phyloP scores from a whole-genome alignment of 1,140 invertebrate species.

The Steinernema feltiae region DNA sequence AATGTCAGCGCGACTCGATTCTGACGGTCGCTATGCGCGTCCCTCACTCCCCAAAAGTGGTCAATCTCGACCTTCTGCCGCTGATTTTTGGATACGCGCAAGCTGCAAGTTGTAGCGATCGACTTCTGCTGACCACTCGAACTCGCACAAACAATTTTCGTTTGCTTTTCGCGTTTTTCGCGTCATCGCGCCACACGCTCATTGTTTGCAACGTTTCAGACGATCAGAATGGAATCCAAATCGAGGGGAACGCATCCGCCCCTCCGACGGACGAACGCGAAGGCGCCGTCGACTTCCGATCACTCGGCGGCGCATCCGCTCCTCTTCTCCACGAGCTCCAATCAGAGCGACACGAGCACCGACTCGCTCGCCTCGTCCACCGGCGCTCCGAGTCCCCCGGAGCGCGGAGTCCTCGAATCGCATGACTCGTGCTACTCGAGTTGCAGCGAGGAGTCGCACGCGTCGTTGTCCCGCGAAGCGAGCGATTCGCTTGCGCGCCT shows the following conservation, averaged over 20 bases:
- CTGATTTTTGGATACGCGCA: neutral
- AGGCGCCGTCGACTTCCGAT: neutral
- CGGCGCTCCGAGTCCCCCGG: neutral
- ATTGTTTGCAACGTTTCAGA: conserved; percentile 8
- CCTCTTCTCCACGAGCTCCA: neutral
- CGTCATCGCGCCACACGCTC: neutral
- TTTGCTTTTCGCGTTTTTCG: neutral
- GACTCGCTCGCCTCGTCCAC: neutral
- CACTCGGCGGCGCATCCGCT: neutral
- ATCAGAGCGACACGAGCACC: neutral
- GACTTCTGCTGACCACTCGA: no score
- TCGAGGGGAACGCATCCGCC: conserved; percentile 9
- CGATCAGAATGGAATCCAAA: neutral
- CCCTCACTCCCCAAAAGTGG: no score
- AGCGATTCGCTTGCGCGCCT: conserved; percentile 30
- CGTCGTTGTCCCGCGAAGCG: neutral
- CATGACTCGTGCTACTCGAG: neutral
- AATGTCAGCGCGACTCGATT: no score
- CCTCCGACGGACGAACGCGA: neutral
- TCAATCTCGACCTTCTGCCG: no score
- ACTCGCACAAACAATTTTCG: neutral
- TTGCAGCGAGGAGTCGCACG: conserved; percentile 5
- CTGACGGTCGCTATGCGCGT: no score
- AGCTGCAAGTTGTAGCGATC: neutral
- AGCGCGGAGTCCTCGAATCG: neutral